Evolutionary conservation across 2,888 invertebrate genomes (phyloP).

Genomic region (Labia minor): DNA sequence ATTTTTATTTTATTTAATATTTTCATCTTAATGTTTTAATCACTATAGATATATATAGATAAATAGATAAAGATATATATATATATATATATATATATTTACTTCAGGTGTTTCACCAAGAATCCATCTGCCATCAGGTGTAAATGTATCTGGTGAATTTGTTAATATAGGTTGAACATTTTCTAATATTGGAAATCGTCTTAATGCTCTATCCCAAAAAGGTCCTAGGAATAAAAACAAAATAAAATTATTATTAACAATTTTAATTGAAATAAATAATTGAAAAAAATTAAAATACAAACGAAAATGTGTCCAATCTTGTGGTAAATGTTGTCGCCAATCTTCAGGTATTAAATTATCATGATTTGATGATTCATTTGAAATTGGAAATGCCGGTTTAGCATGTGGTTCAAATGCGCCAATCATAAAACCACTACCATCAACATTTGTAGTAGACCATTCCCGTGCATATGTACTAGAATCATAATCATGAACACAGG

Average conservation of each 20-base stretch:
- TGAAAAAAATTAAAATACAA: slow-evolving; percentile 30
- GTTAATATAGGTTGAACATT: slow-evolving; percentile 42
- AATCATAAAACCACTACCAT: slow-evolving; percentile 44
- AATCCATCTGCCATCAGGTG: slow-evolving; percentile 59
- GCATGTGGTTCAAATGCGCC: slow-evolving; percentile 57
- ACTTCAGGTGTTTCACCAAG: slow-evolving; percentile 55
- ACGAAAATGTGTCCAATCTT: slow-evolving; percentile 53
- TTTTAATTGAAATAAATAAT: background rate
- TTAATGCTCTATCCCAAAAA: slow-evolving; percentile 42
- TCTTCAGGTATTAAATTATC: slow-evolving; percentile 37
- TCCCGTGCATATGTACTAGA: slow-evolving; percentile 50
- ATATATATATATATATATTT: no score
- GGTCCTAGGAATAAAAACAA: slow-evolving; percentile 34
- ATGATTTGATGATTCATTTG: slow-evolving; percentile 25
- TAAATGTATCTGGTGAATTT: slow-evolving; percentile 59
- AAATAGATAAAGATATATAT: no score
- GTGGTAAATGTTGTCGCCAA: slow-evolving; percentile 43
- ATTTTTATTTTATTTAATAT: no score
- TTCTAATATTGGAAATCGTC: slow-evolving; percentile 46
- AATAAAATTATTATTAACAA: background rate
- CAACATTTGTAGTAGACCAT: slow-evolving; percentile 33
- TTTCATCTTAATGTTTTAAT: no score
- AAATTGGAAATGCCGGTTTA: slow-evolving; percentile 48
- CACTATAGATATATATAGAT: no score
- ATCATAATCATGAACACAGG: slow-evolving; percentile 54